These are phyloP conservation scores for human (Homo sapiens) DNA, from an alignment of 2,113 vertebrate species.

Conservation along the genomic window GRCh38 chr13:53249001-53249500, in stretches of 20 bases:
- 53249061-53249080: constrained; percentile 49
- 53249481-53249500: neutral
- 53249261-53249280: neutral
- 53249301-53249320: neutral
- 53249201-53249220: neutral
- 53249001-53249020: constrained; percentile 8
- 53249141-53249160: constrained; percentile 25
- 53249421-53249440: neutral
- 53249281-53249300: neutral
- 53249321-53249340: neutral
- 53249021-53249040: constrained; percentile 17
- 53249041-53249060: constrained; percentile 21
- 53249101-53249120: constrained; percentile 11
- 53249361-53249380: neutral
- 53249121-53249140: neutral
- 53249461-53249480: neutral
- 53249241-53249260: neutral
- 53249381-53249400: neutral
- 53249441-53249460: neutral
- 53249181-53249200: neutral
- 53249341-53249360: neutral
- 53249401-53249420: neutral
- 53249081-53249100: neutral
- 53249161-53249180: neutral
- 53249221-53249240: neutral